phyloP scores from a whole-genome alignment of 2,888 invertebrate genomes.

The Hirtodrosophila histrioides region DNA sequence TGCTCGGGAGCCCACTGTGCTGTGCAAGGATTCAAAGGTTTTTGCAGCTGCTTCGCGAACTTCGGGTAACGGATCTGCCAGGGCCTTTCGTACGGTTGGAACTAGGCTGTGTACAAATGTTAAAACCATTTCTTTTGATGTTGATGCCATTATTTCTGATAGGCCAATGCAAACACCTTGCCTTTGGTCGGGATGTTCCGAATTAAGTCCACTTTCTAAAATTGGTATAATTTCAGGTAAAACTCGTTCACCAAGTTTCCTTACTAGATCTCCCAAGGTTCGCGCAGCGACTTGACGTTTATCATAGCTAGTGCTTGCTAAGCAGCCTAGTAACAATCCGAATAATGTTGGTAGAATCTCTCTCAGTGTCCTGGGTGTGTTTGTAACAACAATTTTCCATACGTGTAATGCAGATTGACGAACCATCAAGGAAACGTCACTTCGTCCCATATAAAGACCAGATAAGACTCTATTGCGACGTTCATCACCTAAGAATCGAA shows the following conservation, averaged over 20 bases:
- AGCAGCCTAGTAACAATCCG: slow-evolving; percentile 94
- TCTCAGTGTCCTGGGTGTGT: slow-evolving; percentile 97
- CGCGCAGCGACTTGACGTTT: slow-evolving; percentile 98
- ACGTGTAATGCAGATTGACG: slow-evolving; percentile 99
- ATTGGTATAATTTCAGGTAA: slow-evolving; percentile 99
- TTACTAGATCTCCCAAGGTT: slow-evolving; percentile 97
- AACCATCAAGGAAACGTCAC: slow-evolving; percentile 98
- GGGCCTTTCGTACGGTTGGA: slow-evolving; percentile 96
- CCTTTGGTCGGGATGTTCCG: slow-evolving; percentile 96
- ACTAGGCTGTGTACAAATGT: slow-evolving; percentile 94
- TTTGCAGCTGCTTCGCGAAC: slow-evolving; percentile 97
- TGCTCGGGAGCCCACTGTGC: slow-evolving; percentile 96
- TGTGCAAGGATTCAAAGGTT: slow-evolving; percentile 98
- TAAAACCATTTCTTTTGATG: slow-evolving; percentile 96
- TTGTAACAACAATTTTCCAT: slow-evolving; percentile 99
- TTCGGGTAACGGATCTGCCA: slow-evolving; percentile 96
- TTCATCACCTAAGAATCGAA: slow-evolving; percentile 94
- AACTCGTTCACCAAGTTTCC: slow-evolving; percentile 98
- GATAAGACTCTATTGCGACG: slow-evolving; percentile 96
- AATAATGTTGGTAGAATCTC: slow-evolving; percentile 98
- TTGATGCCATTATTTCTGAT: slow-evolving; percentile 98
- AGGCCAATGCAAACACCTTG: slow-evolving; percentile 99
- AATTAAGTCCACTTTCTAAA: slow-evolving; percentile 95
- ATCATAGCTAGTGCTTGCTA: slow-evolving; percentile 98
- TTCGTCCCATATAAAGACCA: slow-evolving; percentile 98